These are phyloP conservation scores for Onychostruthus taczanowskii DNA, from an alignment of 2,113 vertebrate genomes.

Conservation along the genomic window DNA sequence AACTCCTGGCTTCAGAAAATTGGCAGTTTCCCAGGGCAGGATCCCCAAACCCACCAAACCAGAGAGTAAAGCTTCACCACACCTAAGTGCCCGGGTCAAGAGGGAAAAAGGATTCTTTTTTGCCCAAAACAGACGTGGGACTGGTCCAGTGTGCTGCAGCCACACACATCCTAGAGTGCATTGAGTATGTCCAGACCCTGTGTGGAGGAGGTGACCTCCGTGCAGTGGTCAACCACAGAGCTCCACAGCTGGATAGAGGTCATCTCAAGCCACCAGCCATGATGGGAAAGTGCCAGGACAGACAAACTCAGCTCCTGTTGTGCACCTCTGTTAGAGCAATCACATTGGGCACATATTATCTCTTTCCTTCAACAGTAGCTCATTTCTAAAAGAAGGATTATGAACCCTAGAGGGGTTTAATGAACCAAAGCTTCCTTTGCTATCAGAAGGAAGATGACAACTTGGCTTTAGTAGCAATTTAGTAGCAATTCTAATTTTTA, in stretches of 20 bases:
- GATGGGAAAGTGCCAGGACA: background rate
- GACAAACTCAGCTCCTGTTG: background rate
- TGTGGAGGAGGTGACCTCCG: rapidly evolving
- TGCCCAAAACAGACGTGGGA: background rate
- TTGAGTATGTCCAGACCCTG: rapidly evolving
- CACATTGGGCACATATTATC: rapidly evolving
- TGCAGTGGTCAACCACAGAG: background rate
- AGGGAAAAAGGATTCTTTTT: background rate
- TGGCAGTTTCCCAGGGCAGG: background rate
- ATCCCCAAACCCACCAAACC: background rate
- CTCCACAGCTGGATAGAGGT: background rate
- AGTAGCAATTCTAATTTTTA: background rate
- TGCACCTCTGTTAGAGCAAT: background rate
- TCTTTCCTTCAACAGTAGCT: background rate
- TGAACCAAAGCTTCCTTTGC: background rate
- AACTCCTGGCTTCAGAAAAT: background rate
- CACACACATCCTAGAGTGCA: background rate
- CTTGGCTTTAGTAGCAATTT: background rate
- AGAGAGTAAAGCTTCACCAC: background rate
- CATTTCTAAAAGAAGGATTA: background rate
- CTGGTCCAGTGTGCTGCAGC: background rate
- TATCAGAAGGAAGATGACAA: background rate
- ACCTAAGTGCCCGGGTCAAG: background rate
- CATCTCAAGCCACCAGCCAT: background rate
- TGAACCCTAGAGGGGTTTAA: background rate